Evolutionary conservation across 2,797 vertebrate genomes (phyloP).

Genomic region (Xiphophorus birchmanni): DNA sequence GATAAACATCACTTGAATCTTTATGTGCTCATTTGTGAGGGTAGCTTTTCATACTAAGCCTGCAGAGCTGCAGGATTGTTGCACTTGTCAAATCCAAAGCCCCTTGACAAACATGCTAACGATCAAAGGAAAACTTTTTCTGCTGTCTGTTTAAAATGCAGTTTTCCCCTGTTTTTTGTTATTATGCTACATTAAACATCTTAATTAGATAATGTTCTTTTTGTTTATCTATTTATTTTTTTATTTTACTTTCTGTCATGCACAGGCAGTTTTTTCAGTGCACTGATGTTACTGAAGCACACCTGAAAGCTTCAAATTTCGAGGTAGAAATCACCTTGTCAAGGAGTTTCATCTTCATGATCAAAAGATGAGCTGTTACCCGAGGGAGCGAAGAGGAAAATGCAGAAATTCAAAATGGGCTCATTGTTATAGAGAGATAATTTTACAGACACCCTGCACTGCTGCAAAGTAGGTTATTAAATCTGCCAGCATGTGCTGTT

Average conservation of each 20-base stretch:
- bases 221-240: slow-evolving; percentile 1
- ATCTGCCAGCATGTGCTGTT: slow-evolving; percentile 10
- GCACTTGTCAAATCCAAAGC: slow-evolving; percentile 60
- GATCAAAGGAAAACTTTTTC: slow-evolving; percentile 56
- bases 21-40: slow-evolving; percentile 56
- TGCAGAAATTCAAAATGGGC: slow-evolving; percentile 15
- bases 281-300: slow-evolving; percentile 16
- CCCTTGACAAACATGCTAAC: slow-evolving; percentile 63
- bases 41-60: slow-evolving; percentile 55
- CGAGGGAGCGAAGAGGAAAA: slow-evolving; percentile 13
- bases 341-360: slow-evolving; percentile 24
- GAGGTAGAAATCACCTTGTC: slow-evolving; percentile 29
- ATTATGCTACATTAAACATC: slow-evolving; percentile 39
- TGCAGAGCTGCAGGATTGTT: slow-evolving; percentile 52
- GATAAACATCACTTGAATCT: slow-evolving; percentile 57
- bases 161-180: slow-evolving; percentile 18
- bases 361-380: slow-evolving; percentile 23
- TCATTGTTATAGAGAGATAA: slow-evolving; percentile 22
- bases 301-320: slow-evolving; percentile 29
- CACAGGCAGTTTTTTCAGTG: slow-evolving; percentile 14
- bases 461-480: slow-evolving; percentile 33
- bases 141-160: slow-evolving; percentile 38
- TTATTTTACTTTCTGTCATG: slow-evolving; percentile 17
- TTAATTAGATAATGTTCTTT: slow-evolving; percentile 12
- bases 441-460: slow-evolving; percentile 17